Percentiles rank a stretch among this genome's conserved stretches.
Conservation (phyloP, 30 jellyfish, hydroid and myxozoan genomes). For the Chironex yamaguchii region DNA sequence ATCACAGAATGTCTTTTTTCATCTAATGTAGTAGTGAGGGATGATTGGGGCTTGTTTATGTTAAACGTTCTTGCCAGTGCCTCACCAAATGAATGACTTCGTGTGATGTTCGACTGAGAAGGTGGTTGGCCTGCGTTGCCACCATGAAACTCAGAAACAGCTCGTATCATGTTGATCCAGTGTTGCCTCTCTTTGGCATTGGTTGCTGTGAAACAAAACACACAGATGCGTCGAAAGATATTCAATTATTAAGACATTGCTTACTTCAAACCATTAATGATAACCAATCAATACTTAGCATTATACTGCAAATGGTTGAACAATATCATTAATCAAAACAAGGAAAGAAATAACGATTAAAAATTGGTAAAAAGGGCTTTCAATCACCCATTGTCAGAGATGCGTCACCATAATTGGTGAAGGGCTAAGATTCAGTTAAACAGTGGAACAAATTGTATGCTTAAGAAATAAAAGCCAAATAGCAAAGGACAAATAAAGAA, state of each 20-base stretch:
- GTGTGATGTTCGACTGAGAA: neutral
- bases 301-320: too few species aligned
- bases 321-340: too few species aligned
- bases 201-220: conserved; percentile 59
- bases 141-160: conserved; percentile 95
- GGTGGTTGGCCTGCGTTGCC: conserved; percentile 31
- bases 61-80: neutral
- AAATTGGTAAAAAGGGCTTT: too few species aligned
- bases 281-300: neutral
- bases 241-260: neutral
- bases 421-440: too few species aligned
- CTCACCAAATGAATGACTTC: neutral
- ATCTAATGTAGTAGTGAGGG: neutral
- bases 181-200: conserved; percentile 94
- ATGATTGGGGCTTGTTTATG: neutral
- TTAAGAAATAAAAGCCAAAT: too few species aligned
- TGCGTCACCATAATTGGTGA: too few species aligned
- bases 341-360: too few species aligned
- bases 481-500: too few species aligned
- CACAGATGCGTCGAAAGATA: neutral
- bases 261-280: neutral
- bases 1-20: neutral
- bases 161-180: conserved; percentile 96
- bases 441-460: too few species aligned
- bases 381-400: too few species aligned